These are phyloP conservation scores for Morbakka virulenta DNA, from an alignment of 30 jellyfish, hydroid and myxozoan genomes.

Conservation along the genomic window DNA sequence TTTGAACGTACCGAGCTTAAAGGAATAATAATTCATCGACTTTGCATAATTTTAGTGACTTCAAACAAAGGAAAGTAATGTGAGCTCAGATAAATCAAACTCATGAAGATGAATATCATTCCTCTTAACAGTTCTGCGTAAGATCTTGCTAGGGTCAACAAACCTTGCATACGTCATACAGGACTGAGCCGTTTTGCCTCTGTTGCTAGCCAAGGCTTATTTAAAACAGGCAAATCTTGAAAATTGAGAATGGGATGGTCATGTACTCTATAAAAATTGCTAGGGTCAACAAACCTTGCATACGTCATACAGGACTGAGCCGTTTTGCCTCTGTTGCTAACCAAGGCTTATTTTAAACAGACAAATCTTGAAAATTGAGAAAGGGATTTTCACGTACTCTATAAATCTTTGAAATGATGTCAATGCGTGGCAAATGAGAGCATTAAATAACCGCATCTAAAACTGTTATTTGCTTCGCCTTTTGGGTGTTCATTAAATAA, in stretches of 20 bases:
- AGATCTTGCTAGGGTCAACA: too few species aligned
- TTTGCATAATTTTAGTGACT: too few species aligned
- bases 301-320: conserved; percentile 35
- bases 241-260: too few species aligned
- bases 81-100: too few species aligned
- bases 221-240: too few species aligned
- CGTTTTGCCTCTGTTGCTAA: conserved; percentile 6
- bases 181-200: conserved; percentile 24
- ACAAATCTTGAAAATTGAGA: not conserved
- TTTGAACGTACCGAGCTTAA: too few species aligned
- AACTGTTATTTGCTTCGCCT: conserved; percentile 35
- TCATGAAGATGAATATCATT: too few species aligned
- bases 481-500: conserved; percentile 1
- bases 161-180: conserved; percentile 40
- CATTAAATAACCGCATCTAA: conserved; percentile 8
- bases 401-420: conserved; percentile 16
- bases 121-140: too few species aligned
- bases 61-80: too few species aligned
- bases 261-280: too few species aligned
- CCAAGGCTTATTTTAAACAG: conserved; percentile 4
- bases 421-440: conserved; percentile 7
- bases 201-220: not conserved
- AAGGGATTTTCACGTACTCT: conserved; percentile 10
- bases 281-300: too few species aligned
- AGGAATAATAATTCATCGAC: too few species aligned